These are phyloP conservation scores for Agonopterix subpropinquella DNA, from an alignment of 2,888 invertebrate genomes.

Conservation along the genomic window DNA sequence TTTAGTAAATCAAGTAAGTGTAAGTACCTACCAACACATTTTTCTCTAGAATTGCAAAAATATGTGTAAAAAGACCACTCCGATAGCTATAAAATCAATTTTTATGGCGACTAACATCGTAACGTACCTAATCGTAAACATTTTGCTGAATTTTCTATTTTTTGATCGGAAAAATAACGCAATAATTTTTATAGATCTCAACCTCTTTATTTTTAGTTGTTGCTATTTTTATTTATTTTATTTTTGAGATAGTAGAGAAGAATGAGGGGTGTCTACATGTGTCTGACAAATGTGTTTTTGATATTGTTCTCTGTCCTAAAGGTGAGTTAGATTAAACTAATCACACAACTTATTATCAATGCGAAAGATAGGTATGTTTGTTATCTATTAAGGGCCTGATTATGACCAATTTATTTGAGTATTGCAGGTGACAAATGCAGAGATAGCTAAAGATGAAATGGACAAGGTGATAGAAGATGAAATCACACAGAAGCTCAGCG, in stretches of 20 bases:
- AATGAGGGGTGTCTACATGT: too few species aligned
- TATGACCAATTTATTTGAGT: too few species aligned
- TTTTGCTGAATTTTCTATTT: conserved; percentile 14
- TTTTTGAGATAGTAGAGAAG: too few species aligned
- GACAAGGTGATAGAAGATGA: conserved; percentile 63
- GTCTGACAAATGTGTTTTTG: too few species aligned
- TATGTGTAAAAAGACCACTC: conserved; percentile 14
- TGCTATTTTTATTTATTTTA: conserved; percentile 24
- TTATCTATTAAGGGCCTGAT: too few species aligned
- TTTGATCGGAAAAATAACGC: conserved; percentile 23
- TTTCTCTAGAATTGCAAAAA: neutral
- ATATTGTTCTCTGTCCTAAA: too few species aligned
- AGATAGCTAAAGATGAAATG: conserved; percentile 34
- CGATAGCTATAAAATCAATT: conserved; percentile 41
- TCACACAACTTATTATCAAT: too few species aligned
- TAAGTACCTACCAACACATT: too few species aligned
- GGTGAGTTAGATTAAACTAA: too few species aligned
- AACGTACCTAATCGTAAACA: conserved; percentile 35
- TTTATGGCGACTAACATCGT: conserved; percentile 29
- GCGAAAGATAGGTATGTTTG: too few species aligned
- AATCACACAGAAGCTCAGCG: conserved; percentile 51
- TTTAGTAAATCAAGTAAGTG: too few species aligned
- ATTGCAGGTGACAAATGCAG: neutral
- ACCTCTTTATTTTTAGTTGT: conserved; percentile 8
- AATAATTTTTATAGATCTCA: conserved; percentile 28